A percentile compares a stretch with the other conserved stretches of the same genome.
These are phyloP conservation scores for Bembecia ichneumoniformis DNA, from an alignment of 2,888 invertebrate genomes.

Conservation along the genomic window DNA sequence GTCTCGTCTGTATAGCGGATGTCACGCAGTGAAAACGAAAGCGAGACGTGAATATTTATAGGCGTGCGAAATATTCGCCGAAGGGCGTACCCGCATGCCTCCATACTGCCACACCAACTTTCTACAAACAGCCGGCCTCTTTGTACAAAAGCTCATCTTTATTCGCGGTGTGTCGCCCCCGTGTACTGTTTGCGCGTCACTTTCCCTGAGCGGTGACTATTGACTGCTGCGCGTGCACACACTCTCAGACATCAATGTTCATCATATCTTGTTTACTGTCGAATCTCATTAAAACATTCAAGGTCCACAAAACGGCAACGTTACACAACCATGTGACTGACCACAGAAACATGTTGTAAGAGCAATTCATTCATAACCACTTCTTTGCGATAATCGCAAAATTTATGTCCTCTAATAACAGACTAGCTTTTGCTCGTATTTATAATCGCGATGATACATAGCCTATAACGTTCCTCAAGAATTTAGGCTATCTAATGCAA, in stretches of 20 bases:
- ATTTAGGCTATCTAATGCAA: no score
- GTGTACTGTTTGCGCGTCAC: conserved; percentile 35
- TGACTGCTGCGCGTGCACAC: conserved; percentile 11
- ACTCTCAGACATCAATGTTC: no score
- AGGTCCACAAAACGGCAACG: conserved; percentile 20
- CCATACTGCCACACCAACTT: conserved; percentile 34
- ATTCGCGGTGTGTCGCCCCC: conserved; percentile 47
- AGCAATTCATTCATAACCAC: no score
- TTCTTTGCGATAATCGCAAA: no score
- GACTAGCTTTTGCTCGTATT: no score
- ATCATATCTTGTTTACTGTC: conserved; percentile 35
- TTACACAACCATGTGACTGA: not conserved
- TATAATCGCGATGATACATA: no score
- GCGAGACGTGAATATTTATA: conserved; percentile 59
- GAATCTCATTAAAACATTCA: conserved; percentile 28
- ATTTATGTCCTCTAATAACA: no score
- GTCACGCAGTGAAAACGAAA: conserved; percentile 65
- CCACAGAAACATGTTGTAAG: no score
- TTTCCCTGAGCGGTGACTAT: conserved; percentile 37
- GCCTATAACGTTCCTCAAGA: no score
- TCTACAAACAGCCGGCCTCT: conserved; percentile 49
- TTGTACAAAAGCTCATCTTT: conserved; percentile 64
- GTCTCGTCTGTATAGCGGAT: conserved; percentile 28
- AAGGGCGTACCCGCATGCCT: conserved; percentile 68
- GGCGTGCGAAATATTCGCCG: conserved; percentile 64